Conservation (phyloP, 1,140 invertebrate species). For the Listronotus bonariensis region DNA sequence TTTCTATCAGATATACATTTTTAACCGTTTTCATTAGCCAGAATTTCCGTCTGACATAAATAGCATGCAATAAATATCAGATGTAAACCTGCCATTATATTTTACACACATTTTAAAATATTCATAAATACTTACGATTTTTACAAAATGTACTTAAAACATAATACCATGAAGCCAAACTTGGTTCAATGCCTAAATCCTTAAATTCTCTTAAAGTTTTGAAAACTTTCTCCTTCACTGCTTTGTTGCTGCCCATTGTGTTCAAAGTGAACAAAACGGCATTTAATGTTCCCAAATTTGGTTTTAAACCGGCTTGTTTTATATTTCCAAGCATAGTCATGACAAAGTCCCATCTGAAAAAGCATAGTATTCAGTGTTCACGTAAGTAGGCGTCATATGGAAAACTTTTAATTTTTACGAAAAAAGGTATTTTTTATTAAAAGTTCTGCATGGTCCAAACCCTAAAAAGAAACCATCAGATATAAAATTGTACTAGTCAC, state of each 20-base stretch:
- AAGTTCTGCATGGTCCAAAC: too few species aligned
- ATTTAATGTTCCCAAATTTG: slow-evolving; percentile 79
- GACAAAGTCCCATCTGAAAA: slow-evolving; percentile 63
- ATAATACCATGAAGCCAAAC: slow-evolving; percentile 74
- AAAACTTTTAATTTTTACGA: too few species aligned
- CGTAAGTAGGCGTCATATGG: too few species aligned
- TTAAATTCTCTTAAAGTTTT: slow-evolving; percentile 73
- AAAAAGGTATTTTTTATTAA: too few species aligned
- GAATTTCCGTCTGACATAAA: too few species aligned
- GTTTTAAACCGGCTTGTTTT: slow-evolving; percentile 61
- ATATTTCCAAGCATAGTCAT: slow-evolving; percentile 66
- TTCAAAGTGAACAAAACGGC: slow-evolving; percentile 64
- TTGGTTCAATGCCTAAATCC: slow-evolving; percentile 71
- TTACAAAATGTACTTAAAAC: slow-evolving; percentile 70
- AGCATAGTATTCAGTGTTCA: background rate
- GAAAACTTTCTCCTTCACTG: slow-evolving; percentile 57
- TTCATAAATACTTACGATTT: slow-evolving; percentile 65
- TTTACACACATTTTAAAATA: too few species aligned
- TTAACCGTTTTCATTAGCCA: too few species aligned
- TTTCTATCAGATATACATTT: too few species aligned
- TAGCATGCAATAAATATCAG: too few species aligned
- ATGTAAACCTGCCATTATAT: too few species aligned
- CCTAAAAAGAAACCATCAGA: background rate
- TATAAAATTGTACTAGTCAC: too few species aligned
- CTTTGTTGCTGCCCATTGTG: slow-evolving; percentile 57